Conservation (phyloP, 2,797 vertebrate genomes). For the Micrastur ruficollis region DNA sequence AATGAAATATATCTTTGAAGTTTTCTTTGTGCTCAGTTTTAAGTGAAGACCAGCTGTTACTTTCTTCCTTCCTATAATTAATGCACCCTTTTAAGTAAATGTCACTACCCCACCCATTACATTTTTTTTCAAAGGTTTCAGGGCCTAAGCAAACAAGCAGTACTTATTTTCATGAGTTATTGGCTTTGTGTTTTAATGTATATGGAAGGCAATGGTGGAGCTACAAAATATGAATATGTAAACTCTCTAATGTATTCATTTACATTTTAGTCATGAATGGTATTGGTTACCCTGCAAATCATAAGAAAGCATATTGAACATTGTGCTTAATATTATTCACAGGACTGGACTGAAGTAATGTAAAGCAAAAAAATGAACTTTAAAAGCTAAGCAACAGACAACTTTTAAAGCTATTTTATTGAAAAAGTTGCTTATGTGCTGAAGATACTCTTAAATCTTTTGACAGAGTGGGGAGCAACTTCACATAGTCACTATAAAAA, state of each 20-base stretch:
- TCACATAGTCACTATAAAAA: neutral
- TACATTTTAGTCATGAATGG: neutral
- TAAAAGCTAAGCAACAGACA: neutral
- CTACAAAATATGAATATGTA: neutral
- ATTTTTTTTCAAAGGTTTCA: neutral
- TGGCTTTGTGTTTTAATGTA: neutral
- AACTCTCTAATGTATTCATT: neutral
- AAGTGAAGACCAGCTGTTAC: neutral
- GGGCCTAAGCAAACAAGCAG: neutral
- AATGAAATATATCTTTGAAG: neutral
- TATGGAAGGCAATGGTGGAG: neutral
- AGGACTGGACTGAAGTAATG: neutral
- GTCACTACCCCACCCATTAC: neutral
- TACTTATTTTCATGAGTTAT: neutral
- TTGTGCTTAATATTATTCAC: neutral
- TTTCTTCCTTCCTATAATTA: constrained; percentile 20
- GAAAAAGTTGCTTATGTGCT: neutral
- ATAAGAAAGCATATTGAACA: neutral
- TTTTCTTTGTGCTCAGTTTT: neutral
- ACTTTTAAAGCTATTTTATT: neutral
- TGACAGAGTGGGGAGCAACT: neutral
- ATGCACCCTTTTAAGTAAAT: neutral
- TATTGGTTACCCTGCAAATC: neutral
- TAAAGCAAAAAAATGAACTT: neutral
- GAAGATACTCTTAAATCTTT: neutral